Conservation (phyloP, 2,888 invertebrate genomes). For the Caenorhabditis sp. region DNA sequence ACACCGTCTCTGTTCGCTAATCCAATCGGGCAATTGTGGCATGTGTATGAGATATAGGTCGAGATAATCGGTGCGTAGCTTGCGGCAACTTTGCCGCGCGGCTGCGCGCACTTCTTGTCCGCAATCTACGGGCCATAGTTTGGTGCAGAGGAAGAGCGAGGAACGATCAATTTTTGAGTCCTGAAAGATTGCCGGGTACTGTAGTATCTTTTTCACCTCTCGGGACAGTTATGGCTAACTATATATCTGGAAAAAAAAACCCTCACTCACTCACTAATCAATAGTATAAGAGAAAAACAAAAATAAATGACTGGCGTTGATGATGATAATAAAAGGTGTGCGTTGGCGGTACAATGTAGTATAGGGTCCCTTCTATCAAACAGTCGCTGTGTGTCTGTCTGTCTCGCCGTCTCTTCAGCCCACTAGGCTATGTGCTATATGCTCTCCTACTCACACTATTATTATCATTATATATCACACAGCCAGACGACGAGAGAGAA, state of each 20-base stretch:
- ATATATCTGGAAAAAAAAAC: background rate
- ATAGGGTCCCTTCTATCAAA: too few relatives aligned
- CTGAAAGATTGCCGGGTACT: background rate
- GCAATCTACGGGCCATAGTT: constrained; percentile 72
- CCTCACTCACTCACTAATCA: too few relatives aligned
- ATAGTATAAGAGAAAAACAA: too few relatives aligned
- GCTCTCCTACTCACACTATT: too few relatives aligned
- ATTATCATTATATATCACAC: too few relatives aligned
- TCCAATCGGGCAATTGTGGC: constrained; percentile 70
- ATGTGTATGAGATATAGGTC: constrained; percentile 72
- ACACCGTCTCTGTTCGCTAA: constrained; percentile 49
- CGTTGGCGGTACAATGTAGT: too few relatives aligned
- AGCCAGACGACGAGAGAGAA: too few relatives aligned
- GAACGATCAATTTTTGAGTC: constrained; percentile 58
- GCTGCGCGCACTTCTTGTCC: constrained; percentile 67
- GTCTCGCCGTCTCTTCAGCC: too few relatives aligned
- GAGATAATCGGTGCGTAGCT: constrained; percentile 70
- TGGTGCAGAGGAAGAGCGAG: constrained; percentile 71
- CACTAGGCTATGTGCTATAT: too few relatives aligned
- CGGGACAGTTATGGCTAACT: background rate
- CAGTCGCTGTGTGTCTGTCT: too few relatives aligned
- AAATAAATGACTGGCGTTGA: too few relatives aligned
- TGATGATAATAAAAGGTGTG: too few relatives aligned
- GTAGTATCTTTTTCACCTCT: background rate
- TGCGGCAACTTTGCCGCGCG: constrained; percentile 65